Evolutionary conservation across 2,113 vertebrate species (phyloP), one percentile per base, ranked within the genome.

Genomic region (Uropsilus gracilis): DNA sequence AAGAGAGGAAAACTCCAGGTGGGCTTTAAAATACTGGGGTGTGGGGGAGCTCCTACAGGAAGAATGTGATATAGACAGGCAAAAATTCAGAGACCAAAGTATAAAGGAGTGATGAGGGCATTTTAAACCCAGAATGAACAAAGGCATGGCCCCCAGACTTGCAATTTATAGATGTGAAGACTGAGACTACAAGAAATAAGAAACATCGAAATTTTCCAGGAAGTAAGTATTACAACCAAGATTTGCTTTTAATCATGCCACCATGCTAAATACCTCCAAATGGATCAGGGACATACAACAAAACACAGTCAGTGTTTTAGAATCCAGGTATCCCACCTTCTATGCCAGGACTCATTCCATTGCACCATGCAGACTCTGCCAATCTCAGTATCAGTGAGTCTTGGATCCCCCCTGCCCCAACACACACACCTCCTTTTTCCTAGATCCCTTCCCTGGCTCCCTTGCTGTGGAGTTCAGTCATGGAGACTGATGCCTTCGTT

Each of bases 401-500:
- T 53, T 13, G 0, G 46, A 8, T 53, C 39, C 24, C 18, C 44
- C 2, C 1, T n/a, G n/a, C n/a, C n/a, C n/a, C n/a, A n/a, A n/a
- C n/a, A n/a, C n/a, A n/a, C n/a, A 5, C 30, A 28, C 0, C 2
- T 6, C 66, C 22, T 84, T 22, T 28, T 61, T 39, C 34, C 34
- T 37, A 5, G 8, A 10, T 63, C 48, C 37, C 66, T 28, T 14
- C 68, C 11, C 17, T 5, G 20, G 44, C 59, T 86, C 46, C 71
- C 75, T 89, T 12, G 1, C 92, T 30, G 6, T 1, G 2, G n/a
- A 73, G n/a, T 39, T 86, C 64, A 84, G 30, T 30, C 81, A 50
- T 39, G 69, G 80, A 71, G 46, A 92, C 73, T 4, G 63, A 94
- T 42, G 59, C 42, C 44, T 93, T 96, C 64, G 42, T 80, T 94